Conservation (phyloP, 2,113 vertebrate genomes). For the Tachysurus fulvidraco region DNA sequence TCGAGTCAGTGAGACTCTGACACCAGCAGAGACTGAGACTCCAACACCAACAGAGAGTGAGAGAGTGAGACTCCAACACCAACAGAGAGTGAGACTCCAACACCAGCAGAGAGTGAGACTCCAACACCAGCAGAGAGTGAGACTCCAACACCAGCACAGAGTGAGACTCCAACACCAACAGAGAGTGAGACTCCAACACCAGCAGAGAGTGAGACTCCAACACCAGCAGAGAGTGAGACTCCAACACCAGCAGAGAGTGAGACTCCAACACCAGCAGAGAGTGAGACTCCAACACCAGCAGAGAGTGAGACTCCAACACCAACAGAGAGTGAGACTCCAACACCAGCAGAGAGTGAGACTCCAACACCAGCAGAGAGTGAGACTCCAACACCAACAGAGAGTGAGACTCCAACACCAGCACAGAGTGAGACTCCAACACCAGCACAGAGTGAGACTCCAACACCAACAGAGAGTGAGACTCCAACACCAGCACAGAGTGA, state of each 20-base stretch:
- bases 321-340: conserved; percentile 38
- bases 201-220: conserved; percentile 37
- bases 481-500: conserved; percentile 43
- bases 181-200: conserved; percentile 36
- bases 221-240: conserved; percentile 37
- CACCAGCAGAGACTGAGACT: too few relatives aligned
- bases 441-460: too few relatives aligned
- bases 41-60: conserved; percentile 51
- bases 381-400: conserved; percentile 50
- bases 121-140: conserved; percentile 40
- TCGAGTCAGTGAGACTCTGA: conserved; percentile 42
- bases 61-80: conserved; percentile 48
- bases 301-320: too few relatives aligned
- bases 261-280: conserved; percentile 38
- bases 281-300: conserved; percentile 39
- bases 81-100: conserved; percentile 38
- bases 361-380: conserved; percentile 43
- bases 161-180: conserved; percentile 53
- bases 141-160: conserved; percentile 40
- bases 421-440: conserved; percentile 36
- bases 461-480: conserved; percentile 42
- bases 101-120: conserved; percentile 37
- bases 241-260: conserved; percentile 40
- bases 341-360: conserved; percentile 37
- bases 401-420: conserved; percentile 39